phyloP scores from a whole-genome alignment of 2,888 invertebrate species.

The Dusona sp. region DNA sequence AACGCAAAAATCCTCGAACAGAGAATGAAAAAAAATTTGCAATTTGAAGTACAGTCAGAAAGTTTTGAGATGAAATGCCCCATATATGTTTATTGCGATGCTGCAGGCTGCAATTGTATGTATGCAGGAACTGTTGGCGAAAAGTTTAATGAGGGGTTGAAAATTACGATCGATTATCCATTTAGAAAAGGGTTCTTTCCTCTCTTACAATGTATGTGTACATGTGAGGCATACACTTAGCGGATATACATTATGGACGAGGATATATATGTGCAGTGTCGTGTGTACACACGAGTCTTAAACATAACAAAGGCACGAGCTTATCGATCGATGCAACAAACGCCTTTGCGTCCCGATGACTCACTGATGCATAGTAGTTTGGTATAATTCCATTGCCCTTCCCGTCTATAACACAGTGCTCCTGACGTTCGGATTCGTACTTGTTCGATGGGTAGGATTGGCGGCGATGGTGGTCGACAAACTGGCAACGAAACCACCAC shows the following conservation, averaged over 20 bases:
- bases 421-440: slow-evolving; percentile 37
- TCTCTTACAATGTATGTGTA: background rate
- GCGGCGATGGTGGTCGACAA: slow-evolving; percentile 57
- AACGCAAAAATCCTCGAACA: background rate
- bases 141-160: slow-evolving; percentile 43
- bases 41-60: background rate
- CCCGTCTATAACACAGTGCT: slow-evolving; percentile 13
- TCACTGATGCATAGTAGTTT: slow-evolving; percentile 65
- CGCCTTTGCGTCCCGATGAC: slow-evolving; percentile 68
- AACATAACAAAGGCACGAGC: slow-evolving; percentile 65
- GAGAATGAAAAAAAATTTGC: background rate
- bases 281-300: slow-evolving; percentile 38
- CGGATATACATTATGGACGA: background rate
- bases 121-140: slow-evolving; percentile 23
- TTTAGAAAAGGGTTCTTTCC: slow-evolving; percentile 44
- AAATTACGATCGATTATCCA: slow-evolving; percentile 64
- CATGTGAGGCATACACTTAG: background rate
- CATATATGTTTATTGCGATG: background rate
- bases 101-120: background rate
- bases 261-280: background rate
- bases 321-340: slow-evolving; percentile 71
- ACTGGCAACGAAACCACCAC: slow-evolving; percentile 62
- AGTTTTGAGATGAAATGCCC: background rate
- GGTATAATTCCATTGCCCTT: slow-evolving; percentile 63
- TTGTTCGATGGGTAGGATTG: slow-evolving; percentile 60